Percentiles rank a stretch among this genome's conserved stretches.
phyloP scores from a whole-genome alignment of 2,797 vertebrate species.

The Cossypha dichroa region DNA sequence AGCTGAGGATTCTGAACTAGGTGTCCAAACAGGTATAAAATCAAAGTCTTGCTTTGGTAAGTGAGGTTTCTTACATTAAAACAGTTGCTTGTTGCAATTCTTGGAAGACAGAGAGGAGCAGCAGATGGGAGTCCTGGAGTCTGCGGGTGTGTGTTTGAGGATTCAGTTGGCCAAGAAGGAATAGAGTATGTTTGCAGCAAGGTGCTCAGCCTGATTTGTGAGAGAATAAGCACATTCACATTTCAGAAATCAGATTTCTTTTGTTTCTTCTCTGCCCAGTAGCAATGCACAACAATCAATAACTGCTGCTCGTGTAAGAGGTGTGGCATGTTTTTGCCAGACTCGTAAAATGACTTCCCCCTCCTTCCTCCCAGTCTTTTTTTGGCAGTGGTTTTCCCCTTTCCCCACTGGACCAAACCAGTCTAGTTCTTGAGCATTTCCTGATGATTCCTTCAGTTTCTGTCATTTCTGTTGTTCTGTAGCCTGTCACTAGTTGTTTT shows the following conservation, averaged over 20 bases:
- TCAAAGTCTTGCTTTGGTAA: neutral
- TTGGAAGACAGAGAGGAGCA: constrained; percentile 12
- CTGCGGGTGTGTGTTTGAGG: neutral
- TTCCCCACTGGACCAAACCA: neutral
- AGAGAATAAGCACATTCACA: neutral
- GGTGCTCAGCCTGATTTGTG: neutral
- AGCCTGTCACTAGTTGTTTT: neutral
- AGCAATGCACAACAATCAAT: neutral
- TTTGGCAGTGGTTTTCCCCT: constrained; percentile 12
- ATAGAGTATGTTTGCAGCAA: neutral
- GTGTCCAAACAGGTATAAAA: neutral
- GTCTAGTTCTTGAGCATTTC: constrained; percentile 22
- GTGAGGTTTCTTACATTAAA: neutral
- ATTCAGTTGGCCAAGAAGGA: neutral
- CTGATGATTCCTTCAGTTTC: constrained; percentile 30
- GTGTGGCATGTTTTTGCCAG: neutral
- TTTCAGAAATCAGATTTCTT: neutral
- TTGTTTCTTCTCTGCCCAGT: neutral
- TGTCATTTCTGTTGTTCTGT: neutral
- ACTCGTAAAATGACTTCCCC: neutral
- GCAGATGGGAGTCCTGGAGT: constrained; percentile 45
- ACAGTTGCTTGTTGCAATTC: neutral
- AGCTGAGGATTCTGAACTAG: neutral
- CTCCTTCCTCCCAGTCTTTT: neutral
- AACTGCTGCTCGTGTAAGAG: neutral